Evolutionary conservation across 2,888 invertebrate genomes (phyloP).

Genomic region (Thera obeliscata): DNA sequence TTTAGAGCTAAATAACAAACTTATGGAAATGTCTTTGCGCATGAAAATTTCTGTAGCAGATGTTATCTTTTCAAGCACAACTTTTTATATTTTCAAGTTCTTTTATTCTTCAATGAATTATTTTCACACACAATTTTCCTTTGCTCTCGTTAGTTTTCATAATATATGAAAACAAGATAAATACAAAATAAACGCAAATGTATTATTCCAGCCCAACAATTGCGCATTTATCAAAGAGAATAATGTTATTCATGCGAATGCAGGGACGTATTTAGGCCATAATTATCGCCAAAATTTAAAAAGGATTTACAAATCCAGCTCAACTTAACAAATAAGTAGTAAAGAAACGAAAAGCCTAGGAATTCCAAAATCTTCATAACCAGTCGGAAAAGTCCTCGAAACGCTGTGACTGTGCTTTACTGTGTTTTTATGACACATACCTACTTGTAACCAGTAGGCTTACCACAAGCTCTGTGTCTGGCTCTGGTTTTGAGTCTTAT

Average conservation of each 20-base stretch:
- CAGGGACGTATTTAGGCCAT: conserved; percentile 3
- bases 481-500: too few species aligned
- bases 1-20: conserved; percentile 27
- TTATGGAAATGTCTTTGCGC: conserved; percentile 16
- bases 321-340: too few species aligned
- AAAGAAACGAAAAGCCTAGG: too few species aligned
- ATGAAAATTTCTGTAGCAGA: conserved; percentile 25
- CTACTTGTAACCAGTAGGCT: too few species aligned
- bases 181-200: conserved; percentile 8
- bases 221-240: conserved; percentile 33
- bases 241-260: conserved; percentile 33
- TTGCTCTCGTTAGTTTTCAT: background rate
- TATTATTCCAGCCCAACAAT: conserved; percentile 19
- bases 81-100: too few species aligned
- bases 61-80: conserved; percentile 21
- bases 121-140: background rate
- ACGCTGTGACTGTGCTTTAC: too few species aligned
- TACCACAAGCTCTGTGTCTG: too few species aligned
- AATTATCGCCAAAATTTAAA: background rate
- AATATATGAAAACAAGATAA: background rate
- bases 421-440: too few species aligned
- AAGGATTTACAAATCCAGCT: too few species aligned
- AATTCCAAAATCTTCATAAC: too few species aligned
- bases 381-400: too few species aligned
- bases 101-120: too few species aligned